Percentiles rank a stretch among this genome's conserved stretches.
These are phyloP conservation scores for Rhadina sibilatrix DNA, from an alignment of 2,113 vertebrate genomes.

Conservation along the genomic window DNA sequence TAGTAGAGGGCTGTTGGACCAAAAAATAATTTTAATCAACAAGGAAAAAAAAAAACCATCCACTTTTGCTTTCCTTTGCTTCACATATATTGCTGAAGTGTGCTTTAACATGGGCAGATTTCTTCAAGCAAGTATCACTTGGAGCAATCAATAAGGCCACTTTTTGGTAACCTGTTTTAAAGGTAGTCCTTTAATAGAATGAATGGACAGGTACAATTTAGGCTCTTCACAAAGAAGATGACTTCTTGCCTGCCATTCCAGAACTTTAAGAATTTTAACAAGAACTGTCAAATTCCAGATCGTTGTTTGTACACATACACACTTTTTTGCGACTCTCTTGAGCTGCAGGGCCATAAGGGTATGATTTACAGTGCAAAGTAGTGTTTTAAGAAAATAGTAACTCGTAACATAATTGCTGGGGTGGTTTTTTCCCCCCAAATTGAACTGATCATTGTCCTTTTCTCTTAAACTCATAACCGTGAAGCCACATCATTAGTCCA, in stretches of 20 bases:
- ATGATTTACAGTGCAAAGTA: not conserved
- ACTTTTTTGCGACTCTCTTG: not conserved
- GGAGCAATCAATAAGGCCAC: not conserved
- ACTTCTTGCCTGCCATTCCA: not conserved
- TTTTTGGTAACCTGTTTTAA: not conserved
- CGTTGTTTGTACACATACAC: not conserved
- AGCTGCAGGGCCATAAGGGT: not conserved
- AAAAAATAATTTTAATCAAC: not conserved
- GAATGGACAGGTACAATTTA: not conserved
- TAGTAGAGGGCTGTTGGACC: not conserved
- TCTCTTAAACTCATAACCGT: not conserved
- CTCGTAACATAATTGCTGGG: not conserved
- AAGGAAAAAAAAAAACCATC: not conserved
- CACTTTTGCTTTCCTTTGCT: not conserved
- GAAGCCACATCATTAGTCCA: not conserved
- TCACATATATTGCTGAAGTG: not conserved
- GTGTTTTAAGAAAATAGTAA: not conserved
- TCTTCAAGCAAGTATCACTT: not conserved
- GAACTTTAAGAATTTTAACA: not conserved
- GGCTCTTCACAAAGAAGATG: not conserved
- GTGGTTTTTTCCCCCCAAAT: not conserved
- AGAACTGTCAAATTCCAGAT: not conserved
- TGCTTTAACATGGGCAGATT: not conserved
- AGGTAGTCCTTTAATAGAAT: not conserved
- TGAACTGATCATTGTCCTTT: not conserved